Conservation (phyloP, 1,140 invertebrate species). For the Drosophila gunungcola region DNA sequence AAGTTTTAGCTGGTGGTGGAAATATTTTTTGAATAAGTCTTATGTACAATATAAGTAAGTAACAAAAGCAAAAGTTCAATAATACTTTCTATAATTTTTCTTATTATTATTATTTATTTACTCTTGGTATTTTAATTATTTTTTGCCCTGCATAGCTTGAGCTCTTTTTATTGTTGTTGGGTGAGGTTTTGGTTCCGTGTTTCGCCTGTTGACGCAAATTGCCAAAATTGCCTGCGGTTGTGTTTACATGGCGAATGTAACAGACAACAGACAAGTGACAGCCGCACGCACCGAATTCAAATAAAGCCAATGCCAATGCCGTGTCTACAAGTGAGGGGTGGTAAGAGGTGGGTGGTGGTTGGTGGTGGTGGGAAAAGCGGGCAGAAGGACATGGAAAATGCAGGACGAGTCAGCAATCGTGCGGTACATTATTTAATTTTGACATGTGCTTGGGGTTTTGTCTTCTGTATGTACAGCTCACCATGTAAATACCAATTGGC, state of each 20-base stretch:
- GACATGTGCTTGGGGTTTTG: constrained; percentile 79
- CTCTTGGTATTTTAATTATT: constrained; percentile 7
- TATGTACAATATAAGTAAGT: too few relatives aligned
- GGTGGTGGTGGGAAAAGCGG: background rate
- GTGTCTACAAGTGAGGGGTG: constrained; percentile 30
- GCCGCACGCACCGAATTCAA: constrained; percentile 80
- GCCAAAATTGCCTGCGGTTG: constrained; percentile 82
- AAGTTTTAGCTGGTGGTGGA: too few relatives aligned
- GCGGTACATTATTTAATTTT: constrained; percentile 82
- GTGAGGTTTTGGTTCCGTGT: constrained; percentile 56
- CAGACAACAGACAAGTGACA: constrained; percentile 83
- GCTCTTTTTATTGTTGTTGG: constrained; percentile 32
- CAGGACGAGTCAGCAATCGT: constrained; percentile 67
- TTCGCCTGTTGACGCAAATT: constrained; percentile 81
- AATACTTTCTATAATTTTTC: too few relatives aligned
- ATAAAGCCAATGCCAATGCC: constrained; percentile 80
- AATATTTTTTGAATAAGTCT: too few relatives aligned
- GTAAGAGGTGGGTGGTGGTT: background rate
- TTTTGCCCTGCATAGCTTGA: constrained; percentile 30
- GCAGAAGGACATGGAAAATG: constrained; percentile 10
- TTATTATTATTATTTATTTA: too few relatives aligned
- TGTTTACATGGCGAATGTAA: constrained; percentile 82
- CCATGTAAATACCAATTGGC: constrained; percentile 59
- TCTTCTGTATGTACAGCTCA: constrained; percentile 40
- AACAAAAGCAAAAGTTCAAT: too few relatives aligned